These are phyloP conservation scores for Aurelia aurita complex sp. Pacific DNA, from an alignment of 30 jellyfish, hydroid and myxozoan genomes.

Conservation along the genomic window DNA sequence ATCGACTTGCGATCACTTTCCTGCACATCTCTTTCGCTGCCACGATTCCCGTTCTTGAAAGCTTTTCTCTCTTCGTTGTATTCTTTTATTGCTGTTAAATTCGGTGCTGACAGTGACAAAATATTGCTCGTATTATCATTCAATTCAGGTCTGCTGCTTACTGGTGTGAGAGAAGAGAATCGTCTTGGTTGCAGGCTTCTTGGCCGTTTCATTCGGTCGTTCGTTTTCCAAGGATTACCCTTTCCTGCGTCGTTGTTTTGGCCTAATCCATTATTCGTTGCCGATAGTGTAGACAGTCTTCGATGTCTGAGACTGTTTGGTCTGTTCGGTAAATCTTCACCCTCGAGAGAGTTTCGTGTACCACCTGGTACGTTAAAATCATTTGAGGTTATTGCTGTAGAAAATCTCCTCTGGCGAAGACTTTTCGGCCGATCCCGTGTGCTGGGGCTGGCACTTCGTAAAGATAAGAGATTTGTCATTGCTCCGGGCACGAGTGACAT, in stretches of 20 bases:
- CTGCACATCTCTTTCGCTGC: neutral
- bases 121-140: too few species aligned
- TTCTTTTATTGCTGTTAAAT: neutral
- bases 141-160: too few species aligned
- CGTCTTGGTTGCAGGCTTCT: too few species aligned
- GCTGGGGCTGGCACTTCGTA: conserved; percentile 18
- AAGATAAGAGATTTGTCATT: neutral
- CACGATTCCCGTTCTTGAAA: neutral
- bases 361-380: too few species aligned
- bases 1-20: neutral
- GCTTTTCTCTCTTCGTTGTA: conserved; percentile 10
- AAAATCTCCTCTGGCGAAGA: too few species aligned
- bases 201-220: too few species aligned
- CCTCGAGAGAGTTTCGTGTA: neutral
- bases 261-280: neutral
- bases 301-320: conserved; percentile 11
- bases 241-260: too few species aligned
- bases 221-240: too few species aligned
- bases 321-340: neutral
- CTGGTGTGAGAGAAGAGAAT: too few species aligned
- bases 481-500: conserved; percentile 43
- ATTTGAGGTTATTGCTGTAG: too few species aligned
- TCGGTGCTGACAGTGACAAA: conserved; percentile 21
- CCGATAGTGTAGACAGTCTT: conserved; percentile 8
- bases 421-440: neutral